These are phyloP conservation scores for Paralichthys olivaceus DNA, from an alignment of 2,113 vertebrate genomes.

Conservation along the genomic window DNA sequence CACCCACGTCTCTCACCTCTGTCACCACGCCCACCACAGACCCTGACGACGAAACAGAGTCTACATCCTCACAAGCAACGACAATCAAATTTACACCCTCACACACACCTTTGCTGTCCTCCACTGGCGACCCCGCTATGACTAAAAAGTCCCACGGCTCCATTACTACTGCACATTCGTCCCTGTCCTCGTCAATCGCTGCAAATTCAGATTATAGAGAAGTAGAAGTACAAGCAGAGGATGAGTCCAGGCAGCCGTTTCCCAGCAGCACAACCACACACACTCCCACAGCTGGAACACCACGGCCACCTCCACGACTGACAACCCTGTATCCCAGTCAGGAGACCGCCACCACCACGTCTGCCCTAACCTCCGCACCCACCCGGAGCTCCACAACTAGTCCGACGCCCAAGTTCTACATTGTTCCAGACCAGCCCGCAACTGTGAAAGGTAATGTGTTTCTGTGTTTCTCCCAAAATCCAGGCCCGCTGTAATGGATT, in stretches of 20 bases:
- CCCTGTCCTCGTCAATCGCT: constrained; percentile 13
- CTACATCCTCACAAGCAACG: not conserved
- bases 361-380: not conserved
- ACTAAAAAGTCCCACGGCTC: not conserved
- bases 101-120: not conserved
- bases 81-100: not conserved
- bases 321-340: not conserved
- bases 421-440: constrained; percentile 75
- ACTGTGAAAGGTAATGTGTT: constrained; percentile 67
- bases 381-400: constrained; percentile 11
- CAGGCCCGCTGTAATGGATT: not conserved
- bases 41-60: not conserved
- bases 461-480: not conserved
- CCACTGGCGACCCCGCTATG: constrained; percentile 5
- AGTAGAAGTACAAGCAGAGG: not conserved
- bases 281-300: constrained; percentile 4
- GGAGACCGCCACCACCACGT: not conserved
- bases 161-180: not conserved
- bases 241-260: not conserved
- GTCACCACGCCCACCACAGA: not conserved
- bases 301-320: not conserved
- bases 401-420: constrained; percentile 64
- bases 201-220: constrained; percentile 11
- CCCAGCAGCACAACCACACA: not conserved
- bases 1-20: not conserved